Conservation (phyloP, 2,888 invertebrate species). For the Pimpla rufipes region DNA sequence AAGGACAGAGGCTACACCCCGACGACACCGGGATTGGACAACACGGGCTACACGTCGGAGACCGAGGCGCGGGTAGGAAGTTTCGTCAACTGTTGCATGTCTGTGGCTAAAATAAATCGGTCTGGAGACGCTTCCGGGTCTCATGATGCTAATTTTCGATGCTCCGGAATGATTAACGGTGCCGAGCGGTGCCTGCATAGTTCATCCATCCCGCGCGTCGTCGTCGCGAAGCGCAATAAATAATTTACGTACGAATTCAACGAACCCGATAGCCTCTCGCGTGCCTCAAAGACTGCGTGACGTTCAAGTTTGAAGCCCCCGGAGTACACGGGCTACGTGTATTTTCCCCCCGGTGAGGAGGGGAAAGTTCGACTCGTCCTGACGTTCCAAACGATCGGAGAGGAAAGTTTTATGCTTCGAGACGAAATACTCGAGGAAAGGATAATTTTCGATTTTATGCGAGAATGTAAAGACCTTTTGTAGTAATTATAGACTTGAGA, state of each 20-base stretch:
- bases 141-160: slow-evolving; percentile 18
- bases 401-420: background rate
- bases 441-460: background rate
- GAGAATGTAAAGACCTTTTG: background rate
- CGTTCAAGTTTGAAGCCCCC: slow-evolving; percentile 50
- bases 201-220: slow-evolving; percentile 53
- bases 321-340: slow-evolving; percentile 5
- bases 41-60: slow-evolving; percentile 81
- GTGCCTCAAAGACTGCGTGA: slow-evolving; percentile 59
- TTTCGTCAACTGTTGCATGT: background rate
- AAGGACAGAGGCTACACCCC: slow-evolving; percentile 78
- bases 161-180: slow-evolving; percentile 21
- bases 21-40: slow-evolving; percentile 78
- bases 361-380: slow-evolving; percentile 23
- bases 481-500: background rate
- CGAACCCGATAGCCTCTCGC: slow-evolving; percentile 58
- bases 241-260: slow-evolving; percentile 62
- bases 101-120: background rate
- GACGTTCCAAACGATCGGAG: slow-evolving; percentile 15
- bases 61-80: slow-evolving; percentile 79
- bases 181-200: slow-evolving; percentile 28
- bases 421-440: background rate
- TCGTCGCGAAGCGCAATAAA: slow-evolving; percentile 46
- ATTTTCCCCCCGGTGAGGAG: background rate
- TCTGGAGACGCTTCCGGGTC: background rate